A percentile compares a stretch with the other conserved stretches of the same genome.
These are phyloP conservation scores for Fulica atra DNA, from an alignment of 2,113 vertebrate genomes.

Conservation along the genomic window DNA sequence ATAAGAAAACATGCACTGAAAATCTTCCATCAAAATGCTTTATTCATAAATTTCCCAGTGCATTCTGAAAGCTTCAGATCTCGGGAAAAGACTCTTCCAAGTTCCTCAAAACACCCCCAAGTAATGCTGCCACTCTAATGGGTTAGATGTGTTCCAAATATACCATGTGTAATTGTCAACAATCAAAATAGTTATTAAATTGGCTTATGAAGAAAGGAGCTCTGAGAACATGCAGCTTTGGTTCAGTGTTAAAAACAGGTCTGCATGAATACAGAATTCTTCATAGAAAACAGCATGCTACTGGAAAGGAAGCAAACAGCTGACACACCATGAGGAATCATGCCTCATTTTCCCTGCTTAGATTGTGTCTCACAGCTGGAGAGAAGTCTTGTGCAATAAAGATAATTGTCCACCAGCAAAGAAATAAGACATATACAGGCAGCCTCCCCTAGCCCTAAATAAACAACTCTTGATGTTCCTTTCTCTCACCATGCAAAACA, in stretches of 20 bases:
- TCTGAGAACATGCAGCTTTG: background rate
- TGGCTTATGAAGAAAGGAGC: background rate
- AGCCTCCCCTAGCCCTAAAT: background rate
- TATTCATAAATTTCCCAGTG: background rate
- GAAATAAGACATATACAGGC: background rate
- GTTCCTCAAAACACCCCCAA: background rate
- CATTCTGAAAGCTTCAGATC: background rate
- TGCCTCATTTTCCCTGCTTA: background rate
- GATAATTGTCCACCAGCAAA: background rate
- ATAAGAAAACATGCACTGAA: background rate
- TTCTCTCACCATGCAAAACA: background rate
- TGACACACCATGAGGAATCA: background rate
- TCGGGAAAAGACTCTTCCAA: background rate
- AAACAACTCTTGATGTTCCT: background rate
- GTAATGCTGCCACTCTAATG: background rate
- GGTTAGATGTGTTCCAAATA: background rate
- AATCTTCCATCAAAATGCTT: background rate
- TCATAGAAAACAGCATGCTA: background rate
- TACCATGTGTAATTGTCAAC: background rate
- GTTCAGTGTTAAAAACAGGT: background rate
- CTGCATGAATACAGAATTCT: background rate
- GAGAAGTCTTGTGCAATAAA: background rate
- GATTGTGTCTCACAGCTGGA: background rate
- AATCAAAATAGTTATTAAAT: background rate
- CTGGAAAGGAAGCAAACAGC: background rate